phyloP scores from a whole-genome alignment of 2,113 vertebrate genomes.

The Rhea pennata region DNA sequence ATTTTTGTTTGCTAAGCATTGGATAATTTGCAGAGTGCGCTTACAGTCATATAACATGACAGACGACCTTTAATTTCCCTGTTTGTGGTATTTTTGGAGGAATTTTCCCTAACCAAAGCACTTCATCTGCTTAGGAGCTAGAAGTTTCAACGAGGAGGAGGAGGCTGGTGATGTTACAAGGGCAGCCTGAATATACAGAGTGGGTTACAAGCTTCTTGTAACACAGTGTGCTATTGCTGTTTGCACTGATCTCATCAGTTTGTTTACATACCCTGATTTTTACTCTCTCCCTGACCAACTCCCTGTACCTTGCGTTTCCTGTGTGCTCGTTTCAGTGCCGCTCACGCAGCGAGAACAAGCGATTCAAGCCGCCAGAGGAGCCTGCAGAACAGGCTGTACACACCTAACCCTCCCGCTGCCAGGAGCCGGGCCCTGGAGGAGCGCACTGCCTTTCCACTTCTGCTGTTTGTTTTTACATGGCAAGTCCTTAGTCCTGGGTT shows the following conservation, averaged over 20 bases:
- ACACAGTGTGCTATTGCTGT: not conserved
- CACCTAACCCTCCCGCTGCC: not conserved
- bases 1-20: not conserved
- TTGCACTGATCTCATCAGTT: constrained; percentile 36
- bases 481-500: not conserved
- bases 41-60: not conserved
- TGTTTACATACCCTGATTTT: constrained; percentile 31
- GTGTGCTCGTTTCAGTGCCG: not conserved
- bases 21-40: not conserved
- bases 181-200: not conserved
- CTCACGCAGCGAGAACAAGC: not conserved
- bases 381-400: not conserved
- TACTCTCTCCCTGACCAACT: not conserved
- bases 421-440: not conserved
- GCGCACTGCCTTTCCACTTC: not conserved
- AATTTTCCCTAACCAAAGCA: not conserved
- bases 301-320: constrained; percentile 8
- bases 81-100: fast-evolving
- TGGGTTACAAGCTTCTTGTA: not conserved
- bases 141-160: not conserved
- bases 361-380: not conserved
- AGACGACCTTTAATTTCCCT: not conserved
- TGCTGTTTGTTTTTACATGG: not conserved
- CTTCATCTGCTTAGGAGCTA: not conserved
- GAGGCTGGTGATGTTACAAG: not conserved